Evolutionary conservation across 92 coral and sea anemone species (phyloP), one percentile per base, ranked within the genome.

Genomic region (Muricea muricata): DNA sequence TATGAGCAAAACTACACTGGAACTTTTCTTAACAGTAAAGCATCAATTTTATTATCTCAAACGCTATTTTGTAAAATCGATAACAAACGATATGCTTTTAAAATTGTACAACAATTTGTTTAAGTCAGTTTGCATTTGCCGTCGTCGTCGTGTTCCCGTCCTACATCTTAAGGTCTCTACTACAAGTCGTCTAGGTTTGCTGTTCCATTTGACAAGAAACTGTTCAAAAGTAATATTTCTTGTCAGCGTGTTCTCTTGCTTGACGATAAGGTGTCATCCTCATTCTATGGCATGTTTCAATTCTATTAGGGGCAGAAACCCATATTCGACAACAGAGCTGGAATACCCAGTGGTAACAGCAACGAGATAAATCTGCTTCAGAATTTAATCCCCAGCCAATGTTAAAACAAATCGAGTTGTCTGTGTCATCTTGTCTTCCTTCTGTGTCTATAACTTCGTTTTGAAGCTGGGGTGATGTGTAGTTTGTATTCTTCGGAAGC

Each of bases 151-250:
- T n/a, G n/a, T n/a, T n/a, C n/a, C n/a, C n/a, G n/a, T n/a, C n/a
- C n/a, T n/a, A n/a, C n/a, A n/a, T n/a, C n/a, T n/a, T n/a, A n/a
- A n/a, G n/a, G n/a, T n/a, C n/a, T n/a, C n/a, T 46, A 74, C 80
- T 0, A 29, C 60, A 37, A 74, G 40, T 74, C 80, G 11, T 74
- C 80, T 48, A 41, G 80, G 80, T 48, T 74, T 74, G 23, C 34
- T 46, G 80, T 74, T 74, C 80, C 80, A 74, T 20, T 74, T 74
- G 34, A 41, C 63, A 7, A 74, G 24, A 29, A 74, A 74, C 80
- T 74, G 80, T 74, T 74, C 80, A 48, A 74, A 74, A 37, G 80
- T 13, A 74, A 74, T 74, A 37, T 55, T 13, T 48, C 80, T 45
- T 21, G 80, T 74, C 18, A 74, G 13, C 10, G 60, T 30, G 40